phyloP scores from a whole-genome alignment of 2,113 vertebrate genomes.

The Halcyon malimbica region DNA sequence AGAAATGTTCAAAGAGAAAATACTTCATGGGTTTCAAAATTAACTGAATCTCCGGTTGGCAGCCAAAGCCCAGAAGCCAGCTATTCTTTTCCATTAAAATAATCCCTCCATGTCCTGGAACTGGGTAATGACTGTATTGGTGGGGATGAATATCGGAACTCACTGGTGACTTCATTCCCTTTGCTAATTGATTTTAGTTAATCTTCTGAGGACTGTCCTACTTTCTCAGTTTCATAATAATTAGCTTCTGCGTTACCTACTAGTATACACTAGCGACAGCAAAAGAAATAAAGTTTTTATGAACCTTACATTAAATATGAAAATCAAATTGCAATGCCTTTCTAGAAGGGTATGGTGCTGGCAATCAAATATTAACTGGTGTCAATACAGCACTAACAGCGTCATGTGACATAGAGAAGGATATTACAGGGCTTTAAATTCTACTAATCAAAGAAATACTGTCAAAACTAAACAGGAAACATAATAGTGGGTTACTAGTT shows the following conservation, averaged over 20 bases:
- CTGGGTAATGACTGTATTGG: neutral
- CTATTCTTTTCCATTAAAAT: neutral
- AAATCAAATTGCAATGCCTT: neutral
- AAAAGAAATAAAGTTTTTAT: constrained; percentile 29
- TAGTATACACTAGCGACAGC: neutral
- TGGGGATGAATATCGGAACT: neutral
- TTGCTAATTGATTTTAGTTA: constrained; percentile 47
- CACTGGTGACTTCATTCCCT: constrained; percentile 1
- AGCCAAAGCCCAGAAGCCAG: neutral
- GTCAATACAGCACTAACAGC: neutral
- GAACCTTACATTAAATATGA: neutral
- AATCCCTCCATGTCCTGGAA: neutral
- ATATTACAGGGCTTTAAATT: neutral
- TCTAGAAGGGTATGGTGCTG: neutral
- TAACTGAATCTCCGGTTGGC: neutral
- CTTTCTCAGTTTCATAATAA: constrained; percentile 36
- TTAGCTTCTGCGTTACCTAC: neutral
- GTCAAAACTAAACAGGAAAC: neutral
- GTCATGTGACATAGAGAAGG: neutral
- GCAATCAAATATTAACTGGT: neutral
- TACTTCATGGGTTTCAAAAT: neutral
- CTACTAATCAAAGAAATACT: neutral
- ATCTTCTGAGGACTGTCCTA: constrained; percentile 39
- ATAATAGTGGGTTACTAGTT: neutral
- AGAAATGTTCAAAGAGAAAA: neutral